These are phyloP conservation scores for Lepidotrigona ventralis DNA, from an alignment of 1,140 invertebrate species.

Conservation along the genomic window DNA sequence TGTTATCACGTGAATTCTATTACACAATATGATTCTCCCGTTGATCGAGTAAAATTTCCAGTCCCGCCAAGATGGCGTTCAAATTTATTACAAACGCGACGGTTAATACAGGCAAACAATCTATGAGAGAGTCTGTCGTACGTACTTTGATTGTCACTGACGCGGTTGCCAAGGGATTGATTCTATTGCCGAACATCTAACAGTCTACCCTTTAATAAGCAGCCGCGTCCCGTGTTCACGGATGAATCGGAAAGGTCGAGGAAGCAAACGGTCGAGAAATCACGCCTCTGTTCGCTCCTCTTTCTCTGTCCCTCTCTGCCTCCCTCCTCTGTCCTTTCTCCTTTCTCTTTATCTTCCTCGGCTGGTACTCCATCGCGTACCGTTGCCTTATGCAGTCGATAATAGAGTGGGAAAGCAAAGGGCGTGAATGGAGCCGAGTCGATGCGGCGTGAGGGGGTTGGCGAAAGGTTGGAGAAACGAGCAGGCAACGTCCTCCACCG, in stretches of 20 bases:
- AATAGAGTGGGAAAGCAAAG: constrained; percentile 23
- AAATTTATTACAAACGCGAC: no score
- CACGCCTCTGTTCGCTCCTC: background rate
- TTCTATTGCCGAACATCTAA: background rate
- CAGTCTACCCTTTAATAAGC: background rate
- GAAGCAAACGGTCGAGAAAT: constrained; percentile 13
- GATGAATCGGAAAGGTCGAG: background rate
- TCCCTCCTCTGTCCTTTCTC: background rate
- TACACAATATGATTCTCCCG: no score
- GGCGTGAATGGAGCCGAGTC: background rate
- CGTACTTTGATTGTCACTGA: no score
- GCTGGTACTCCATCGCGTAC: background rate
- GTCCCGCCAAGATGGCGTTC: no score
- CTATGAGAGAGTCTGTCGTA: no score
- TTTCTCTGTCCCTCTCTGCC: no score
- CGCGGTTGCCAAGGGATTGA: background rate
- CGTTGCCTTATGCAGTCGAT: constrained; percentile 13
- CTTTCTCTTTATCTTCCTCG: background rate
- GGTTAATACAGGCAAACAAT: no score
- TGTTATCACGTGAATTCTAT: no score
- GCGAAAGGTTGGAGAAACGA: constrained; percentile 11
- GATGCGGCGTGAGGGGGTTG: background rate
- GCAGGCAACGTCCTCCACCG: constrained; percentile 33
- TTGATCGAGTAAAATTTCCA: no score
- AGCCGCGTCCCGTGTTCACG: background rate